Conservation (phyloP, 2,113 vertebrate species). For the Pholis gunnellus region DNA sequence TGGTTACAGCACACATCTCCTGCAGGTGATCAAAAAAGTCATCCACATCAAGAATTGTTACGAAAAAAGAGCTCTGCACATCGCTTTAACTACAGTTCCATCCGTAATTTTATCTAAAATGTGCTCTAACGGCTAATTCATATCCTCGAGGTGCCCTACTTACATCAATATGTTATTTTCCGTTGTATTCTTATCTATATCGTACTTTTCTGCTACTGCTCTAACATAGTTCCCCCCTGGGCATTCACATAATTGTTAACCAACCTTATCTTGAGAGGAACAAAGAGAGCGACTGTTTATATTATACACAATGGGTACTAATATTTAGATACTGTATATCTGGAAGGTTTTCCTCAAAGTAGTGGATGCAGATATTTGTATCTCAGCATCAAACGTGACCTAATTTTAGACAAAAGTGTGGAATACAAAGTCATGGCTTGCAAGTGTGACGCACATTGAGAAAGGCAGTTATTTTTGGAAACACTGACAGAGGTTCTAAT, state of each 20-base stretch:
- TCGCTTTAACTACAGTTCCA: not conserved
- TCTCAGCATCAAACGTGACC: not conserved
- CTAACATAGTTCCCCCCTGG: not conserved
- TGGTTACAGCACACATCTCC: not conserved
- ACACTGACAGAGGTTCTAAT: not conserved
- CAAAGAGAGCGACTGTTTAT: not conserved
- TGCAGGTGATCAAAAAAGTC: not conserved
- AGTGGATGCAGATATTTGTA: not conserved
- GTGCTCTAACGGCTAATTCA: not conserved
- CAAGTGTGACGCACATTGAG: not conserved
- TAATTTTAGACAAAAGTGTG: not conserved
- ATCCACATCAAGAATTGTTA: not conserved
- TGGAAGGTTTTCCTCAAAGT: not conserved
- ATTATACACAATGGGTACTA: not conserved
- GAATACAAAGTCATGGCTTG: not conserved
- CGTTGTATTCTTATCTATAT: not conserved
- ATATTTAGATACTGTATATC: not conserved
- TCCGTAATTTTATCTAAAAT: slow-evolving; percentile 6
- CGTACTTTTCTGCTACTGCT: not conserved
- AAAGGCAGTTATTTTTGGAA: not conserved
- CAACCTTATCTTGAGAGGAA: slow-evolving; percentile 1
- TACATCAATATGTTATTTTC: slow-evolving; percentile 1
- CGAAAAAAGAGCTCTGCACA: not conserved
- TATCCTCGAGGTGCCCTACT: not conserved
- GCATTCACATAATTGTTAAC: not conserved